phyloP scores from a whole-genome alignment of 2,888 invertebrate genomes.

The Melolontha melolontha region DNA sequence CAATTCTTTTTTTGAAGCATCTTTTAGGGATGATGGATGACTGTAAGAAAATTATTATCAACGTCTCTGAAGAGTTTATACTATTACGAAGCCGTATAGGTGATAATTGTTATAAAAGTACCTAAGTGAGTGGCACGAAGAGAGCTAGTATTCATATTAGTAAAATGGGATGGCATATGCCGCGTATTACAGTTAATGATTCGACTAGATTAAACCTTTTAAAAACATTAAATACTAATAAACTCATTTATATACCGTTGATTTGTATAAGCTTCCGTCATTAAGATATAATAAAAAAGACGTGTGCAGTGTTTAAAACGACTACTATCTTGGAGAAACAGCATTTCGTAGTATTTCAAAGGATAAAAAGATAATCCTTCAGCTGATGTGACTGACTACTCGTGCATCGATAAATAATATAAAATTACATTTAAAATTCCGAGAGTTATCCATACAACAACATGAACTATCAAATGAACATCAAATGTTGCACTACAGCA shows the following conservation, averaged over 20 bases:
- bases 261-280: slow-evolving; percentile 32
- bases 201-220: slow-evolving; percentile 19
- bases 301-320: slow-evolving; percentile 38
- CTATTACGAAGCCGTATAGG: slow-evolving; percentile 53
- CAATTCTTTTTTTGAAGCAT: slow-evolving; percentile 51
- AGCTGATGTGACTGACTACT: too few species aligned
- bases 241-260: slow-evolving; percentile 30
- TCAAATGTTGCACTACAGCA: too few species aligned
- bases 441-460: too few species aligned
- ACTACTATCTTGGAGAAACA: slow-evolving; percentile 36
- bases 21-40: slow-evolving; percentile 59
- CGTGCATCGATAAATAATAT: too few species aligned
- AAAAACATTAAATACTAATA: neutral
- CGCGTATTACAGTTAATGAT: slow-evolving; percentile 33
- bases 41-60: slow-evolving; percentile 59
- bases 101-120: slow-evolving; percentile 46
- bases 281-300: slow-evolving; percentile 20
- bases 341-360: neutral
- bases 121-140: neutral
- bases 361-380: too few species aligned
- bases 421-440: too few species aligned
- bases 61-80: slow-evolving; percentile 60
- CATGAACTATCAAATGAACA: too few species aligned
- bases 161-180: slow-evolving; percentile 40
- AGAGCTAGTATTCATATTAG: slow-evolving; percentile 7